phyloP scores from a whole-genome alignment of 1,140 invertebrate genomes.

The Drosophila quadrilineata region DNA sequence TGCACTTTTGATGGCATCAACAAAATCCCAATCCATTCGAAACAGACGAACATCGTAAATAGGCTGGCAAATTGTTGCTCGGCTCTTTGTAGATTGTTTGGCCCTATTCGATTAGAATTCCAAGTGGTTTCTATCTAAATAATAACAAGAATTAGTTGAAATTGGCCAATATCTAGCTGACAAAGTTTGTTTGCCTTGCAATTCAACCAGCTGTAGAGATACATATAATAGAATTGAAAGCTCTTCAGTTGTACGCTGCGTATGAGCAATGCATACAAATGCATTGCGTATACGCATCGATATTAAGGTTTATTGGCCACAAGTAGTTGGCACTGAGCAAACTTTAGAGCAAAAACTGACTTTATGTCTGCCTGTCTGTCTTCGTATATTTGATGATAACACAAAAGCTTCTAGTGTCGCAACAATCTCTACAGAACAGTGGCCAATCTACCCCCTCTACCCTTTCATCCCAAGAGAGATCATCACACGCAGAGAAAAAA shows the following conservation, averaged over 20 bases:
- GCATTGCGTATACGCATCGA: constrained; percentile 28
- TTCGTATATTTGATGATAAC: constrained; percentile 29
- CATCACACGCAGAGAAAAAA: constrained; percentile 39
- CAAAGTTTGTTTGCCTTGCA: neutral
- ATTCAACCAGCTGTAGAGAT: constrained; percentile 13
- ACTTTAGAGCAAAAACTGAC: neutral
- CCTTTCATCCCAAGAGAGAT: constrained; percentile 22
- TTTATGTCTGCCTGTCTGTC: constrained; percentile 9
- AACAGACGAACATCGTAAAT: constrained; percentile 39
- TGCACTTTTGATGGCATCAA: constrained; percentile 29
- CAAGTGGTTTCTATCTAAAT: neutral
- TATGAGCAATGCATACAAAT: constrained; percentile 45
- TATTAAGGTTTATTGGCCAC: constrained; percentile 26
- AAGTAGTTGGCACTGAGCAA: constrained; percentile 5
- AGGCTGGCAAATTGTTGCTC: constrained; percentile 59
- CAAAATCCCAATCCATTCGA: constrained; percentile 21
- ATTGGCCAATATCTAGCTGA: neutral
- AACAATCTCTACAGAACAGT: constrained; percentile 27
- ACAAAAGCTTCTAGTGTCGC: constrained; percentile 11
- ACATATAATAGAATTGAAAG: neutral
- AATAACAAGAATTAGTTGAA: neutral
- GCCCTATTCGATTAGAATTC: constrained; percentile 25
- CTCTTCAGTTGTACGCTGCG: constrained; percentile 9
- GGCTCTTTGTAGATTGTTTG: constrained; percentile 4
- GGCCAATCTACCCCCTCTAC: neutral